Evolutionary conservation across 2,888 invertebrate genomes (phyloP).

Genomic region (Sesia apiformis): DNA sequence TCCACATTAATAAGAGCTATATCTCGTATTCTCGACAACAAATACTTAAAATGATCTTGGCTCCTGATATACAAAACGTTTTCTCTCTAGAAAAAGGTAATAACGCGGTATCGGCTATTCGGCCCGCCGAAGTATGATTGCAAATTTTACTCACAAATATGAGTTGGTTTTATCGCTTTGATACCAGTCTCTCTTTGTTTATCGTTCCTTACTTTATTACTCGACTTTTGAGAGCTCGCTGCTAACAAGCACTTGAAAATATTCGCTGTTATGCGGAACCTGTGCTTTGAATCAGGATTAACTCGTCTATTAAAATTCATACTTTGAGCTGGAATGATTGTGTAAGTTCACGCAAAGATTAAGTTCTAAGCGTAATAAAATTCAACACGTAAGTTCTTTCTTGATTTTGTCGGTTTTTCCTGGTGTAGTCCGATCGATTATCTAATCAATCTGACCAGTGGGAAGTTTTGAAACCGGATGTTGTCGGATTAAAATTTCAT

Average conservation of each 20-base stretch:
- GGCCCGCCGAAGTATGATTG: conserved; percentile 41
- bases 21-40: background rate
- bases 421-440: no score
- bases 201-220: conserved; percentile 34
- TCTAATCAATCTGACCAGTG: no score
- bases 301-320: conserved; percentile 43
- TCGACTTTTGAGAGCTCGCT: conserved; percentile 25
- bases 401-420: no score
- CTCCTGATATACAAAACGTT: conserved; percentile 14
- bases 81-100: conserved; percentile 29
- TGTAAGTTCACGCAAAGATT: conserved; percentile 30
- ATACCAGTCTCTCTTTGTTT: conserved; percentile 45
- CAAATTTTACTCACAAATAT: conserved; percentile 49
- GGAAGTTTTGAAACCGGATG: no score
- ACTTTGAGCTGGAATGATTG: conserved; percentile 36
- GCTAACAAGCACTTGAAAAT: conserved; percentile 48
- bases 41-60: conserved; percentile 3
- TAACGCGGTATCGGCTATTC: conserved; percentile 36
- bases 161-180: conserved; percentile 43
- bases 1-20: background rate
- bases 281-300: conserved; percentile 32
- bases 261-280: conserved; percentile 42
- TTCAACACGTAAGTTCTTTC: no score
- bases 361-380: background rate
- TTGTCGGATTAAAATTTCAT: no score